Evolutionary conservation across 2,888 invertebrate genomes (phyloP), one percentile per base, ranked within the genome.

Genomic region (Philonicus albiceps): DNA sequence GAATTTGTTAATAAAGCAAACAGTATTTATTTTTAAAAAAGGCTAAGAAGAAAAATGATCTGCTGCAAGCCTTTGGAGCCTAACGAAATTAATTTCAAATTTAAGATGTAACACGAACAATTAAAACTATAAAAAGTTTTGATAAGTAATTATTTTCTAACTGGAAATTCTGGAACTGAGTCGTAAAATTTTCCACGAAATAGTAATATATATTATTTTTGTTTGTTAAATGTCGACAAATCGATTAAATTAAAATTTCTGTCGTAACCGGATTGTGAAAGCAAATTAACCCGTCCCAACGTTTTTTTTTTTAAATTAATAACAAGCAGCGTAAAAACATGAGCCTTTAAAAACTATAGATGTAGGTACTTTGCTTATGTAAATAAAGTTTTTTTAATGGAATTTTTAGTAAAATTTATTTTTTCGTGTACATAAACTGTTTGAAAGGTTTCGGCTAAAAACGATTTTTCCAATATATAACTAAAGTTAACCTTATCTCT

Each of bases 271-370:
- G 91, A 91, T 73, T 84, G 34, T 81, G 72, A 90, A 91, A 91
- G 91, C 91, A 91, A 91, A 90, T 91, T 91, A 91, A 91, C 91
- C 91, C 92, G 91, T 92, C 91, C 91, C 91, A 92, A 91, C 92
- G 90, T 90, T 90, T 90, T 89, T 89, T 37, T 37, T 37, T 37
- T 37, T 90, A 89, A 88, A 74, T 43, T 43, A 80, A 8, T 64
- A 64, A 22, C 27, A 64, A 80, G 84, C 88, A 88, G 86, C 87
- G 87, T 88, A 88, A 31, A 53, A 88, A 87, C 30, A 84, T 86
- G 72, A 84, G 34, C 73, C 72, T 40, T 31, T 55, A 73, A 16
- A 22, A 53, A 40, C 40, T 43, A 64, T 11, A 40, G 27, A 73
- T 43, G 34, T 49, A 49, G 16, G 49, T 73, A 84, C 34, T 72